phyloP scores from a whole-genome alignment of 2,797 vertebrate genomes.

The Lithobates sylvaticus region DNA sequence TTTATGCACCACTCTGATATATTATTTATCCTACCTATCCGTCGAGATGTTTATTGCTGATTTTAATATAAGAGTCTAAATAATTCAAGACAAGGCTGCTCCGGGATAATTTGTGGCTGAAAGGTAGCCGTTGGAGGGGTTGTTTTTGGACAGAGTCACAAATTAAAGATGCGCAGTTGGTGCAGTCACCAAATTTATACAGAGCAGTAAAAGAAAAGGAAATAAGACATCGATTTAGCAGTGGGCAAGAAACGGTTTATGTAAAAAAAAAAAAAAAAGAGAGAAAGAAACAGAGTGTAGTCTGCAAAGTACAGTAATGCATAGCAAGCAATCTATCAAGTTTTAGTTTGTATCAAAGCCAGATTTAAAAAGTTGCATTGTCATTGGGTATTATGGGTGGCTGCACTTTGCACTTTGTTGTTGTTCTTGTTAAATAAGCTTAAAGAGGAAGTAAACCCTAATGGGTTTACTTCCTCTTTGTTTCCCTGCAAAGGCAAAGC shows the following conservation, averaged over 20 bases:
- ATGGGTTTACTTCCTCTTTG: too few species aligned
- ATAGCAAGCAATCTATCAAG: background rate
- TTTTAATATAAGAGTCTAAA: conserved; percentile 53
- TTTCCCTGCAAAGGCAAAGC: too few species aligned
- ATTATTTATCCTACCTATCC: conserved; percentile 57
- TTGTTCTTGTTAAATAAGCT: too few species aligned
- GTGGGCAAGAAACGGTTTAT: background rate
- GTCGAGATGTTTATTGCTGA: conserved; percentile 42
- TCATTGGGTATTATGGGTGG: background rate
- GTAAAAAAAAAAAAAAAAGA: background rate
- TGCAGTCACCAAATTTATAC: background rate
- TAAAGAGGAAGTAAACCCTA: too few species aligned
- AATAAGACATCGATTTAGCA: background rate
- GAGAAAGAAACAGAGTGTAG: background rate
- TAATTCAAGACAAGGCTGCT: conserved; percentile 41
- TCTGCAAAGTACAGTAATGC: background rate
- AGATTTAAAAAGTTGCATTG: background rate
- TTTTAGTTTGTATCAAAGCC: background rate
- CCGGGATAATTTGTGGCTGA: conserved; percentile 31
- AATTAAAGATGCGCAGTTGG: background rate
- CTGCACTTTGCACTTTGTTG: too few species aligned
- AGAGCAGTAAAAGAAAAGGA: background rate
- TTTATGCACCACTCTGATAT: conserved; percentile 31
- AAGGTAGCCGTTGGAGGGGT: conserved; percentile 1
- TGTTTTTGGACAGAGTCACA: conserved; percentile 23